Base-by-base conservation (phyloP, 2,888 invertebrate genomes). In the Nomada lathburiana region DNA sequence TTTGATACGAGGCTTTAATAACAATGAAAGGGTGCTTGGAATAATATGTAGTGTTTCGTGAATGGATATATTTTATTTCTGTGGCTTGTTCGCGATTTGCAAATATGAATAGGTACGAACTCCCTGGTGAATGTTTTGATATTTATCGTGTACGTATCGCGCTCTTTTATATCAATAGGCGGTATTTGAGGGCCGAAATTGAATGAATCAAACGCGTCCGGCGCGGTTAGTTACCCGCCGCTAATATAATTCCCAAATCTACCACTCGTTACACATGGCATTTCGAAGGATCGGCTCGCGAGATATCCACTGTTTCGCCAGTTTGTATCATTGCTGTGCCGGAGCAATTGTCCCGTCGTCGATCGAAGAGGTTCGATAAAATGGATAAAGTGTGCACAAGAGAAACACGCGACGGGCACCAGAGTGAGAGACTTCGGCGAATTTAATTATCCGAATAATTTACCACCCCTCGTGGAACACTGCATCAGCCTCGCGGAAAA, bases 361-460 rank as follows among this genome's bases (percentile, higher is more conserved):
- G 70, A 59, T 60, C 70, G 70, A 20, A 36, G 50, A n/a, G 36
- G 29, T 47, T 47, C 20, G 47, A 9, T 36, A 50, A 70, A 70
- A 70, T 50, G 60, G 20, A 29, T 59, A 11, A 29, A 11, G 16
- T 36, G 29, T 13, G 60, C 20, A 50, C 50, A 29, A 5, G 47
- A 5, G 13, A 11, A 4, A 0, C 2, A 16, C 3, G 42, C 5
- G 20, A 3, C 5, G 0, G 20, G 7, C n/a, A 13, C 0, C 11
- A 42, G 7, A 13, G 7, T 3, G 7, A 26, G 16, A n/a, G n/a
- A 26, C 64, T 59, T 55, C 76, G 23, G 10, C 2, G 64, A 36
- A 64, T 53, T 63, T 68, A 73, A 68, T 80, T 78, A 72, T 52
- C n/a, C 13, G 52, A 57, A 63, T 72, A 80, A 79, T 79, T 80